Conservation (phyloP, 2,797 vertebrate genomes). For the Allobates femoralis region DNA sequence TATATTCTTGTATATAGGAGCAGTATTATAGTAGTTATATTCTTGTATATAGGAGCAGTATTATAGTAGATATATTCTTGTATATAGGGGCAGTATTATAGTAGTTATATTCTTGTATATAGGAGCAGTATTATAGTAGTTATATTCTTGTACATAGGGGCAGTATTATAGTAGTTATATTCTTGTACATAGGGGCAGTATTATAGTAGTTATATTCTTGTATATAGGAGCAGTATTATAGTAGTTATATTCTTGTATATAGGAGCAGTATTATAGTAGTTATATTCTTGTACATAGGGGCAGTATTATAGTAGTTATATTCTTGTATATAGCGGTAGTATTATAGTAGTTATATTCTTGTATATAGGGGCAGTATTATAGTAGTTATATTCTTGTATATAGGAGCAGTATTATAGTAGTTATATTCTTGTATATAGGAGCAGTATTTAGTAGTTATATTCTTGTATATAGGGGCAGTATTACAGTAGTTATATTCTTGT, state of each 20-base stretch:
- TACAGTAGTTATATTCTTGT: neutral
- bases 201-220: neutral
- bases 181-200: no score
- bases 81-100: neutral
- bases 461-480: neutral
- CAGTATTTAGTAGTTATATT: neutral
- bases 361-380: neutral
- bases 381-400: slow-evolving; percentile 8
- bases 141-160: neutral
- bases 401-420: neutral
- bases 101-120: neutral
- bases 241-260: neutral
- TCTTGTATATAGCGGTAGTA: neutral
- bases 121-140: neutral
- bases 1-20: neutral
- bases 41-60: neutral
- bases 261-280: neutral
- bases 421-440: neutral
- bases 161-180: no score
- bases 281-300: no score
- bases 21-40: slow-evolving; percentile 5
- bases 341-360: slow-evolving; percentile 13
- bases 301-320: slow-evolving; percentile 47
- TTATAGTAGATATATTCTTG: neutral
- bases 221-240: slow-evolving; percentile 1